Evolutionary conservation across 2,113 vertebrate species (phyloP).

Genomic region (Podiceps cristatus): DNA sequence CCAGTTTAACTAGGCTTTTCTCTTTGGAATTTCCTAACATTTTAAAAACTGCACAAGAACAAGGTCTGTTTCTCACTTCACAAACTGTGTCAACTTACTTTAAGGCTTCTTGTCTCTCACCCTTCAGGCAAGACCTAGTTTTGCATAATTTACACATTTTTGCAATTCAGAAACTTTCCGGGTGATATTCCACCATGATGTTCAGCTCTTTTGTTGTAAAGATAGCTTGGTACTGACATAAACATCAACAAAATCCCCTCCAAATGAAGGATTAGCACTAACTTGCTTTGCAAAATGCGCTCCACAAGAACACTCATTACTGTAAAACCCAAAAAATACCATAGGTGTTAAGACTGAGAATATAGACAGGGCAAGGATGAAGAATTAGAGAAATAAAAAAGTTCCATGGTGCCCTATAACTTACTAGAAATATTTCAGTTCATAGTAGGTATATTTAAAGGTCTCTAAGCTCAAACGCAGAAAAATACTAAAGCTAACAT

Average conservation of each 20-base stretch:
- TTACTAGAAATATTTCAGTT: not conserved
- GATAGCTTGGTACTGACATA: not conserved
- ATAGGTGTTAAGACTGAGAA: not conserved
- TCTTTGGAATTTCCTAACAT: not conserved
- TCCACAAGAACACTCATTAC: not conserved
- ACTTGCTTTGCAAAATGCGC: not conserved
- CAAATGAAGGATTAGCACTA: not conserved
- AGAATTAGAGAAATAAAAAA: not conserved
- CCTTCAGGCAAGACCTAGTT: constrained; percentile 1
- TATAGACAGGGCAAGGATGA: not conserved
- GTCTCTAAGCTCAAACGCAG: not conserved
- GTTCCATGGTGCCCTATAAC: not conserved
- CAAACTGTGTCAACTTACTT: not conserved
- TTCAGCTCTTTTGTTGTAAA: not conserved
- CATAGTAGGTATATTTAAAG: not conserved
- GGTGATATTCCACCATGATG: not conserved
- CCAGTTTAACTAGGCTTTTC: not conserved
- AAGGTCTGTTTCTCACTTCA: constrained; percentile 7
- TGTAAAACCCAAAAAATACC: not conserved
- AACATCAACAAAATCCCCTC: not conserved
- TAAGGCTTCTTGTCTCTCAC: constrained; percentile 31
- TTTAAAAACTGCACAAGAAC: not conserved
- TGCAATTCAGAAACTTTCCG: not conserved
- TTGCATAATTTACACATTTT: not conserved
- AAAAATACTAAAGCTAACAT: not conserved